Evolutionary conservation across 2,888 invertebrate genomes (phyloP), one percentile per base, ranked within the genome.

Genomic region (Polydrusus cervinus): DNA sequence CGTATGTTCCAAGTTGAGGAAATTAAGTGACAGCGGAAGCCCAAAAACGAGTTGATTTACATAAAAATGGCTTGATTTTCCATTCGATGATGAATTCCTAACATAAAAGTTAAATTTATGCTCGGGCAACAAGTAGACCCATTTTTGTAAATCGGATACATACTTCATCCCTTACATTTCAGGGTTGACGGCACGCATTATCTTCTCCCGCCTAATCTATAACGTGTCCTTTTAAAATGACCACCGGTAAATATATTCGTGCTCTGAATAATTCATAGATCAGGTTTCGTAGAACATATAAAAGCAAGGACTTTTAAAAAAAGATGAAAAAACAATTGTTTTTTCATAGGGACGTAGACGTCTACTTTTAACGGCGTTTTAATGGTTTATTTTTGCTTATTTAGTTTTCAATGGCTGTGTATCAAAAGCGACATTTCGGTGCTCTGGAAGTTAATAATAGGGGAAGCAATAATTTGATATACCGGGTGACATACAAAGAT

Each of bases 211-310:
- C 67, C 43, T 55, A 43, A 67, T 67, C 53, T 67, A 55, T 67
- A 49, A 67, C 10, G 53, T 67, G 53, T 67, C 67, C 67, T 53
- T 67, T 55, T 67, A 67, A 40, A 53, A 81, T 82, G 81, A 82
- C 82, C 82, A 81, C 81, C 80, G 81, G 81, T 81, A 81, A 82
- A 81, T 82, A 81, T 80, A 79, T 78, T 78, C 81, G 80, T 79
- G 80, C 79, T 72, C 70, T 82, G 79, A 79, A 81, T 82, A 80
- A 82, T 82, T 82, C 82, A 82, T 80, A 79, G 14, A n/a, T 13
- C 25, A n/a, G 38, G 11, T 60, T 57, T 38, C 38, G 8, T 38
- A 60, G 57, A 34, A 38, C 57, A 38, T 60, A 38, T 60, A 38
- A 60, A 60, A 38, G 57, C 38, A 60, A 60, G 34, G 57, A 14